Conservation (phyloP, 1,140 invertebrate species). For the Pachypeltis micranthus region DNA sequence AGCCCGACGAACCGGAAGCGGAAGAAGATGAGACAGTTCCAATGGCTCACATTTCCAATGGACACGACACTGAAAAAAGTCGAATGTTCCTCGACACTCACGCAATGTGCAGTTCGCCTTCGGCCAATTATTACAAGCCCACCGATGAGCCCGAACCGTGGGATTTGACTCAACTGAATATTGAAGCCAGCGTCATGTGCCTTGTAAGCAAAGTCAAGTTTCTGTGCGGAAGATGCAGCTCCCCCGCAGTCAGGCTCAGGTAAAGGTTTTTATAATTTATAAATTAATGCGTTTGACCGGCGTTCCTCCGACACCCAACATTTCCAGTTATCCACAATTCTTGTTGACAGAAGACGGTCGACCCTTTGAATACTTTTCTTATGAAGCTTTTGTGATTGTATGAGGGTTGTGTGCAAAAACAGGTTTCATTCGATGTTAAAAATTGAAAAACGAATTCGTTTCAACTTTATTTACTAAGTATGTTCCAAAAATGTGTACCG, state of each 20-base stretch:
- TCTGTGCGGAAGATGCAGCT: constrained; percentile 56
- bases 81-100: constrained; percentile 53
- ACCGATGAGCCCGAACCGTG: constrained; percentile 76
- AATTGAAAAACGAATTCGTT: no score
- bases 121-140: constrained; percentile 68
- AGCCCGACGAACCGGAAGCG: not conserved
- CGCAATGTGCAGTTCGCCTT: constrained; percentile 60
- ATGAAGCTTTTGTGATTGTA: no score
- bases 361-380: no score
- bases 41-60: constrained; percentile 18
- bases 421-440: no score
- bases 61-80: constrained; percentile 30
- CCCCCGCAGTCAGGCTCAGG: constrained; percentile 50
- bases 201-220: constrained; percentile 68
- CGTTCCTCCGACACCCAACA: no score
- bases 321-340: no score
- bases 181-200: constrained; percentile 79
- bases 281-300: no score
- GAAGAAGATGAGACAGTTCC: constrained; percentile 14
- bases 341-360: no score
- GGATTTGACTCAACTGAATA: constrained; percentile 78
- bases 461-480: no score
- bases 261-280: no score
- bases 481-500: no score
- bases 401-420: no score